phyloP scores from a whole-genome alignment of 2,888 invertebrate species.

The Heliconius charithonia region DNA sequence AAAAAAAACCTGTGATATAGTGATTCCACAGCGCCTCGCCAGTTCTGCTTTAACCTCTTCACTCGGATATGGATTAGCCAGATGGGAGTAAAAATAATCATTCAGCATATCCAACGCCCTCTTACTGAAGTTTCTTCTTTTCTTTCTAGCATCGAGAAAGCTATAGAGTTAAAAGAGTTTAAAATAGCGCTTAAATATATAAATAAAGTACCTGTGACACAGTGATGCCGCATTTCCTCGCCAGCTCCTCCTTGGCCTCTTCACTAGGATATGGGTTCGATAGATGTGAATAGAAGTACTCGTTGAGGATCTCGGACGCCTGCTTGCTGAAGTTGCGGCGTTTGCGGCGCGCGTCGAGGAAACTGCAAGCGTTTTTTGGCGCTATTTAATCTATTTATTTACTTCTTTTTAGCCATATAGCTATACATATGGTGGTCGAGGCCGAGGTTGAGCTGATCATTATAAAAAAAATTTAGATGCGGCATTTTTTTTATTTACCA shows the following conservation, averaged over 20 bases:
- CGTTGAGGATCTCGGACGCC: constrained; percentile 99
- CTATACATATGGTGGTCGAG: constrained; percentile 46
- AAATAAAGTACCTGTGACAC: constrained; percentile 90
- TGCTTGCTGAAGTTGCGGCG: constrained; percentile 99
- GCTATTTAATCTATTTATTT: constrained; percentile 29
- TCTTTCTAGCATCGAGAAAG: constrained; percentile 88
- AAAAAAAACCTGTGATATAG: constrained; percentile 90
- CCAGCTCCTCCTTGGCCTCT: constrained; percentile 99
- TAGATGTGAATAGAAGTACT: constrained; percentile 99
- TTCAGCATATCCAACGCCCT: constrained; percentile 98
- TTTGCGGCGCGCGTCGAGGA: constrained; percentile 92
- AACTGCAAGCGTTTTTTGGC: constrained; percentile 76
- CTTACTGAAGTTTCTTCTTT: constrained; percentile 97
- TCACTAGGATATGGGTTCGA: constrained; percentile 99
- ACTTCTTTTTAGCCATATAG: neutral
- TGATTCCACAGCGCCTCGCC: constrained; percentile 97
- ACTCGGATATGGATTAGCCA: constrained; percentile 98
- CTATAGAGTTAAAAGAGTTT: constrained; percentile 56
- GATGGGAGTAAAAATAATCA: constrained; percentile 98
- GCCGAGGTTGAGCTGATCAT: constrained; percentile 64
- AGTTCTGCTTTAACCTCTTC: constrained; percentile 99
- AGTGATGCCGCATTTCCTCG: constrained; percentile 99
- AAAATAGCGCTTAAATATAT: neutral
- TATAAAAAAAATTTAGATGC: constrained; percentile 23
- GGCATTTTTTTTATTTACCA: constrained; percentile 23